Conservation (phyloP, 2,113 vertebrate genomes). For the Pituophis catenifer region DNA sequence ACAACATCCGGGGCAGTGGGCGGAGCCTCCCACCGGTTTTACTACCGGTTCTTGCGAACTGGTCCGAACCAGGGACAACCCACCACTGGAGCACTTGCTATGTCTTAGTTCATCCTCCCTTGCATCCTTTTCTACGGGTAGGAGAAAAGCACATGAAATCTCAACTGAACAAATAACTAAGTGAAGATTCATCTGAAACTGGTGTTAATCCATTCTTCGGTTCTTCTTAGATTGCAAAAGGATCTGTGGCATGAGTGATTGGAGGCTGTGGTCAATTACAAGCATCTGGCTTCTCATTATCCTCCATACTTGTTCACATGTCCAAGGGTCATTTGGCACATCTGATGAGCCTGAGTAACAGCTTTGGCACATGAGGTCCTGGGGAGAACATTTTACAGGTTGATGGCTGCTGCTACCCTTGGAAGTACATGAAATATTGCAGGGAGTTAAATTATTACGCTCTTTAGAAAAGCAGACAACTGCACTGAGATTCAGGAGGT, state of each 20-base stretch:
- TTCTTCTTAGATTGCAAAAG: not conserved
- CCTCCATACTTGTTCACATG: not conserved
- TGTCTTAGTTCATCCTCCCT: not conserved
- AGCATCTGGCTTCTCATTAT: not conserved
- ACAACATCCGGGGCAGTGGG: too few relatives aligned
- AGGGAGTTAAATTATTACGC: conserved; percentile 1
- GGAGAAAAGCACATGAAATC: not conserved
- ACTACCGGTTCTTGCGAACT: too few relatives aligned
- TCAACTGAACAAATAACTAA: not conserved
- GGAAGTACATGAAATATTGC: not conserved
- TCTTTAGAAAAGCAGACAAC: not conserved
- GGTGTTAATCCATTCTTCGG: not conserved
- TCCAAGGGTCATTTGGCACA: not conserved
- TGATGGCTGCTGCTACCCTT: not conserved
- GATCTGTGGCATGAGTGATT: not conserved
- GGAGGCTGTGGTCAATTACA: not conserved
- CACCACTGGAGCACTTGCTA: not conserved
- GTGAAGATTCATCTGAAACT: not conserved
- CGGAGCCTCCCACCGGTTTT: too few relatives aligned
- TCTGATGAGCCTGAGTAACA: not conserved
- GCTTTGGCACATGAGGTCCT: not conserved
- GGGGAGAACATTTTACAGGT: not conserved
- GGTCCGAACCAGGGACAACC: too few relatives aligned
- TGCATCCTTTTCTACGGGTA: not conserved
- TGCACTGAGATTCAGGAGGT: not conserved